Conservation (phyloP, 2,113 vertebrate genomes). For the Melanostigma gelatinosum region DNA sequence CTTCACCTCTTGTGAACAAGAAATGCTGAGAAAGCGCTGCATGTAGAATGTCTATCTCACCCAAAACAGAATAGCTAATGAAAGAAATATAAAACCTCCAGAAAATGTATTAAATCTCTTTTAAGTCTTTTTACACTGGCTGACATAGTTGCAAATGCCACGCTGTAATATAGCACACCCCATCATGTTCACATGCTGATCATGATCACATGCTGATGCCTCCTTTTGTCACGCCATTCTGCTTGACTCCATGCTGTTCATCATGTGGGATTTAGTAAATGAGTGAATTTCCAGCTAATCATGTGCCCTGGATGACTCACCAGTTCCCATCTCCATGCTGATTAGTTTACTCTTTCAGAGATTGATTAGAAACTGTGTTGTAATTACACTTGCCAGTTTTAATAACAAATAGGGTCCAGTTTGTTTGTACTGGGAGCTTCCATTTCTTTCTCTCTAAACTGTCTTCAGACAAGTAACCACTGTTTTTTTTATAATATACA, state of each 20-base stretch:
- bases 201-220: not conserved
- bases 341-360: constrained; percentile 57
- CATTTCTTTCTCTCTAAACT: not conserved
- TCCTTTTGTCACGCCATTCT: constrained; percentile 17
- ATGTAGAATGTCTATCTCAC: constrained; percentile 22
- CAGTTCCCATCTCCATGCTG: constrained; percentile 50
- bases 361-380: constrained; percentile 48
- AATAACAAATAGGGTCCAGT: constrained; percentile 10
- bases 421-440: not conserved
- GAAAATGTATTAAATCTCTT: constrained; percentile 19
- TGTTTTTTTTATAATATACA: not conserved
- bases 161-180: not conserved
- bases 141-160: not conserved
- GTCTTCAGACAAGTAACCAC: not conserved
- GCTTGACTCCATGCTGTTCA: constrained; percentile 12
- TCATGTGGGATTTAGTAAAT: constrained; percentile 36
- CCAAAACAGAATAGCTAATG: constrained; percentile 37
- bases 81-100: constrained; percentile 38
- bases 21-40: constrained; percentile 55
- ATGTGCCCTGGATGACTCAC: constrained; percentile 41
- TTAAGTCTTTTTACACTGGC: not conserved
- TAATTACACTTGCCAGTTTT: constrained; percentile 35
- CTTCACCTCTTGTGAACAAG: constrained; percentile 43
- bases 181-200: not conserved
- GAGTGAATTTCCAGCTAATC: constrained; percentile 45